Percentiles rank a stretch among this genome's conserved stretches.
phyloP scores from a whole-genome alignment of 2,888 invertebrate genomes.

The Thysanoteuthis rhombus region DNA sequence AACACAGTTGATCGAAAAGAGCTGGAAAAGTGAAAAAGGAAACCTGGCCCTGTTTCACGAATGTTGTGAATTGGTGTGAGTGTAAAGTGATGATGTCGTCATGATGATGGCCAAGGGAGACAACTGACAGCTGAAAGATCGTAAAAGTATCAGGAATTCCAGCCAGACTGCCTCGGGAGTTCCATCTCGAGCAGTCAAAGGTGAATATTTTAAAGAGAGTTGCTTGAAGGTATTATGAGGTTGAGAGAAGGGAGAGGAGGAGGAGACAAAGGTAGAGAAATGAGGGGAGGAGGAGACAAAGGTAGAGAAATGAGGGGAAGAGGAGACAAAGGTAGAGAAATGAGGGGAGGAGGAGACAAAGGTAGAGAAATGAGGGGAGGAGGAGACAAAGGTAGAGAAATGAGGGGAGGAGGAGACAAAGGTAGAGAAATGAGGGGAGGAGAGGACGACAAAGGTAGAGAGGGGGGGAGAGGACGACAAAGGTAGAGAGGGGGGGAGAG shows the following conservation, averaged over 20 bases:
- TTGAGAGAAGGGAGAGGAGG: not conserved
- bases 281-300: not conserved
- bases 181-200: not conserved
- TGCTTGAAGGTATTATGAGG: not conserved
- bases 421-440: too few species aligned
- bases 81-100: not conserved
- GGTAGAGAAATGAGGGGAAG: not conserved
- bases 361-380: not conserved
- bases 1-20: not conserved
- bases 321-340: not conserved
- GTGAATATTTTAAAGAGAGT: not conserved
- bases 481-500: too few species aligned
- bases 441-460: too few species aligned
- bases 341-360: not conserved
- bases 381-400: too few species aligned
- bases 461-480: too few species aligned
- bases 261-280: not conserved
- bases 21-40: not conserved
- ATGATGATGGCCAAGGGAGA: not conserved
- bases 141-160: not conserved
- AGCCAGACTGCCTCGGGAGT: not conserved
- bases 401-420: too few species aligned
- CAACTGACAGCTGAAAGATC: not conserved
- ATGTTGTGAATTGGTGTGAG: not conserved
- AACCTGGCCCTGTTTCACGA: not conserved